Evolutionary conservation across 2,888 invertebrate genomes (phyloP).

Genomic region (Mongoloraphidia duomilia): DNA sequence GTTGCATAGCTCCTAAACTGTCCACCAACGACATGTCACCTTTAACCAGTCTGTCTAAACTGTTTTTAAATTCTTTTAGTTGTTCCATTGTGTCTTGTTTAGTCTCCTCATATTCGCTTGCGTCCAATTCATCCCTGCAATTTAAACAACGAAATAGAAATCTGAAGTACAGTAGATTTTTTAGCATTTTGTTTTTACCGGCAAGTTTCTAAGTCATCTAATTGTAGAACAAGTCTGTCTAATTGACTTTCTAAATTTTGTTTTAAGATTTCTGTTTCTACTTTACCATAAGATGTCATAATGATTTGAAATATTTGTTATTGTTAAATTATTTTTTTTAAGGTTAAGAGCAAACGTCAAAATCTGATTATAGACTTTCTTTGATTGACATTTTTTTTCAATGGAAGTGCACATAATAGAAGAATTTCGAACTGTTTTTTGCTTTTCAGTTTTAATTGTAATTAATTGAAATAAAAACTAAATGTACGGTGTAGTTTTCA

Average conservation of each 20-base stretch:
- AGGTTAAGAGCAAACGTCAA: too few species aligned
- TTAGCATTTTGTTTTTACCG: constrained; percentile 31
- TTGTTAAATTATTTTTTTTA: too few species aligned
- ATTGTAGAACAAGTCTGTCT: constrained; percentile 50
- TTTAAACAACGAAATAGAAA: constrained; percentile 1
- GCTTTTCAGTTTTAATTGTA: too few species aligned
- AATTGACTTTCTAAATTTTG: constrained; percentile 52
- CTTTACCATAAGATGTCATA: constrained; percentile 38
- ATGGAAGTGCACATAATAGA: too few species aligned
- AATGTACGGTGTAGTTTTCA: too few species aligned
- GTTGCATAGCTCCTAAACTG: constrained; percentile 46
- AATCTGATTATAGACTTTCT: too few species aligned
- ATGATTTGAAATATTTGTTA: neutral
- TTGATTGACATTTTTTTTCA: too few species aligned
- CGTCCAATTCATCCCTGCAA: constrained; percentile 44
- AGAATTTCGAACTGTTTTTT: too few species aligned
- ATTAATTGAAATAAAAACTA: too few species aligned
- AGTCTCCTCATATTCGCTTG: constrained; percentile 50
- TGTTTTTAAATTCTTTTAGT: constrained; percentile 49
- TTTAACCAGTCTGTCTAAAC: constrained; percentile 43
- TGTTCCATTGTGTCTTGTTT: constrained; percentile 57
- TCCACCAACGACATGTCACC: constrained; percentile 56
- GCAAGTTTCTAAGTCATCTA: constrained; percentile 54
- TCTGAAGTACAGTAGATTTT: neutral
- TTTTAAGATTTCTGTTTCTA: constrained; percentile 45